These are phyloP conservation scores for Callospermophilus lateralis DNA, from an alignment of 2,113 vertebrate species.

Conservation along the genomic window DNA sequence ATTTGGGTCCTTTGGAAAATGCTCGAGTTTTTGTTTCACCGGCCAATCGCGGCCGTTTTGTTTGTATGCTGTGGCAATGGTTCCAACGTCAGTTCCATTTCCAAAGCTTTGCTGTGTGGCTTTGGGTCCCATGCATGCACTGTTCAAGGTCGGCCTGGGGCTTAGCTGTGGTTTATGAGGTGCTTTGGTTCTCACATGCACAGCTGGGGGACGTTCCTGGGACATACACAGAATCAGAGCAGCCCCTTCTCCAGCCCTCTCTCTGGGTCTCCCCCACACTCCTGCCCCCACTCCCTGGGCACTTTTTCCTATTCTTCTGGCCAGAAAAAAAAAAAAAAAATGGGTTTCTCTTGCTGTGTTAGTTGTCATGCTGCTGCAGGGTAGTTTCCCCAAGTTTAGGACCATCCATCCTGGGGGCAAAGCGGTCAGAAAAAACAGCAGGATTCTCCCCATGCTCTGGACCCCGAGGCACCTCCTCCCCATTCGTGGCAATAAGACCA, in stretches of 20 bases:
- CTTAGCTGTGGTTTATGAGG: not conserved
- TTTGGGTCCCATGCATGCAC: no score
- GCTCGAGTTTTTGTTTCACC: not conserved
- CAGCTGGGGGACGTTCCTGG: not conserved
- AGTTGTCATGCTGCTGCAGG: not conserved
- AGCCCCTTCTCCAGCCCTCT: not conserved
- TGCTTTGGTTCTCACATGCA: not conserved
- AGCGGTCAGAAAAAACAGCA: not conserved
- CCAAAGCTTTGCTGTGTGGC: not conserved
- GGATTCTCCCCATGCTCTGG: not conserved
- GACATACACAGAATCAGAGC: not conserved
- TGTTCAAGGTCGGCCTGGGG: not conserved
- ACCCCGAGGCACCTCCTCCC: not conserved
- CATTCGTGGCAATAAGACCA: not conserved
- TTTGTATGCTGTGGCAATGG: not conserved
- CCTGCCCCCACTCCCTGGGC: not conserved
- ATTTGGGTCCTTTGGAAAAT: conserved; percentile 29
- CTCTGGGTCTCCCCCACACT: not conserved
- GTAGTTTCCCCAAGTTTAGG: not conserved
- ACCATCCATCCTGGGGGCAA: not conserved
- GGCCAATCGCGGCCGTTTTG: not conserved
- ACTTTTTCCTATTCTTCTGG: not conserved
- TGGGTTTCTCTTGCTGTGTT: no score
- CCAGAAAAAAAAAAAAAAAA: no score
- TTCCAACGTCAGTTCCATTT: not conserved